Base-by-base conservation (phyloP, 92 coral and sea anemone genomes). In the Umimayanthus chanpuru region DNA sequence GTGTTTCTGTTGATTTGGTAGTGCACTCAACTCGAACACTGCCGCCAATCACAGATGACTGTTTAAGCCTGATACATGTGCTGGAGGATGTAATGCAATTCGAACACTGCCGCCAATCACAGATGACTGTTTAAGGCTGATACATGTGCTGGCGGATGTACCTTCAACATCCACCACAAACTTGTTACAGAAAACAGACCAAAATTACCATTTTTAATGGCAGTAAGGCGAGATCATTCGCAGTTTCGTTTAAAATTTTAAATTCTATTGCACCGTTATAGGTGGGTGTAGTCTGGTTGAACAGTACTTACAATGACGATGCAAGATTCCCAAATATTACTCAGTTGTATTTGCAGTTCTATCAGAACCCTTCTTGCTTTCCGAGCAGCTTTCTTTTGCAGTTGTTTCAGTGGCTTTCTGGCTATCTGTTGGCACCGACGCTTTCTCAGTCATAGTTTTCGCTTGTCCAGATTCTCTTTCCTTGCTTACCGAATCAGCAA, bases 361-460 rank as follows among this genome's bases (percentile, higher is more conserved):
- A 16, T 68, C 66, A 26, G 78, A 43, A 43, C 44, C 87, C 12
- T 82, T 68, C 77, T 83, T 83, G 23, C 39, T 68, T 36, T 83
- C 87, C 8, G 87, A 83, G 12, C 66, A 83, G 12, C 66, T 26
- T 29, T 70, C 61, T 71, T 6, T 83, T 47, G 43, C 11, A 16
- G 11, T 44, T 47, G 20, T 14, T 16, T 28, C 66, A 25, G 50
- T 47, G 38, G 78, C 65, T 21, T 83, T 83, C 55, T 15, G 32
- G 47, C 26, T 68, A 14, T 67, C 75, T 25, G 23, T 44, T 68
- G 39, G 47, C 55, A 25, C 77, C 16, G 61, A 25, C 10, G 70
- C 87, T 41, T 83, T 83, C 41, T 75, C 50, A 75, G 47, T 75
- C 25, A 12, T 20, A 15, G 25, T 66, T 83, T 47, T 71, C 10